Evolutionary conservation across 2,888 invertebrate species (phyloP), one percentile per base, ranked within the genome.

Genomic region (Stenodera caucasica): DNA sequence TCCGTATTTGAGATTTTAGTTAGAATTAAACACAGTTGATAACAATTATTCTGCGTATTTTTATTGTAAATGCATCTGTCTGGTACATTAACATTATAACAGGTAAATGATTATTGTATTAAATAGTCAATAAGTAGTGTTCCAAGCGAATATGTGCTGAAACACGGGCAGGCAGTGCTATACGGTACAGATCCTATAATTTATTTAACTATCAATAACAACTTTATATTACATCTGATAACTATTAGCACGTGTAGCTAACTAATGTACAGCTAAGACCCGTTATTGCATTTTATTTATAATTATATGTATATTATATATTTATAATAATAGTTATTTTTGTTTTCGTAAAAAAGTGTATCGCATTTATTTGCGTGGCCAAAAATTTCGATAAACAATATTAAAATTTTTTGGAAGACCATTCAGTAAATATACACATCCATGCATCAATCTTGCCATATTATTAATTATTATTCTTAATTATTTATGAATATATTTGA

Each of bases 1-100:
- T 3, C 35, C 14, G 14, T 14, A 32, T 1, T 32, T 11, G 11
- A 11, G 11, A 30, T 8, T 30, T 30, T 30, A 2, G n/a, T 33
- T 33, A 12, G 2, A 18, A 40, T 40, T 18, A 18, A 21, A 18
- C 11, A 18, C 18, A 67, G 57, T 59, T 40, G n/a, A 70, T 78
- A 78, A 79, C 78, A 79, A 78, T 80, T 78, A 80, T 77, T 75
- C 75, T 80, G 79, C 77, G 78, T 79, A 78, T 80, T 81, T 62
- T 80, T 80, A 80, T 80, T 80, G 80, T 80, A 80, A 81, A 81
- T 81, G 79, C 79, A 77, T 80, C 77, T 78, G 74, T 78, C 75
- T 77, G 77, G 77, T 80, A 80, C 80, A 80, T 80, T 80, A 81
- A 80, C 79, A 80, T 78, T 78, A 78, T 80, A 80, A 81, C 80